Evolutionary conservation across 2,797 vertebrate genomes (phyloP), one percentile per base, ranked within the genome.

Genomic region (Poeciliopsis paucimaculata): DNA sequence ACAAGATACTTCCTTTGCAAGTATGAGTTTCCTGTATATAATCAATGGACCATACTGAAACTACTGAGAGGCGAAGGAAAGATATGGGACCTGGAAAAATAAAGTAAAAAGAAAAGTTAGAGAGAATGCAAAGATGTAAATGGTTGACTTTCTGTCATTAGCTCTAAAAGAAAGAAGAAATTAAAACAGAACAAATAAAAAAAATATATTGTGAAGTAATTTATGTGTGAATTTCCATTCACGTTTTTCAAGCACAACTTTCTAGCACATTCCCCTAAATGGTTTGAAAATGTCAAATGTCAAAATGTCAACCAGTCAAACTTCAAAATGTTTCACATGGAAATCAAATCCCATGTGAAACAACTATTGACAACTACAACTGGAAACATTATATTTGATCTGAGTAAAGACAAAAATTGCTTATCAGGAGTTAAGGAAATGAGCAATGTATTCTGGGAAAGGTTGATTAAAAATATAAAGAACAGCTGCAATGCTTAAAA

Each of bases 1-100:
- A 93, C 90, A 81, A 81, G 53, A 78, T 83, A 87, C 82, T 87
- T 94, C 92, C 88, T 91, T 77, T 87, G 86, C 81, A 90, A 81
- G 87, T 86, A 87, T 84, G 62, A 47, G 82, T 91, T 95, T 94
- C 91, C 90, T 89, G 89, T 82, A 78, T 80, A 80, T 85, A 89
- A 90, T 90, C 79, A 87, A 84, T 88, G 87, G 79, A 84, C 86
- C 86, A 79, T 90, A 84, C 28, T 47, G 84, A 81, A 79, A 88
- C 80, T 23, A 79, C 51, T 76, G 55, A 77, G 72, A 83, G 62
- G 62, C 45, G 46, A 26, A 28, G 15, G 15, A 53, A 71, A 80
- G 77, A 86, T 78, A 85, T 83, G 81, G 73, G 82, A 87, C 78
- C 6, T 80, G 60, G 55, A 47, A 83, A 76, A 79, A 41, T 26